Conservation (phyloP, 2,888 invertebrate species). For the Taphrorychus bicolor region DNA sequence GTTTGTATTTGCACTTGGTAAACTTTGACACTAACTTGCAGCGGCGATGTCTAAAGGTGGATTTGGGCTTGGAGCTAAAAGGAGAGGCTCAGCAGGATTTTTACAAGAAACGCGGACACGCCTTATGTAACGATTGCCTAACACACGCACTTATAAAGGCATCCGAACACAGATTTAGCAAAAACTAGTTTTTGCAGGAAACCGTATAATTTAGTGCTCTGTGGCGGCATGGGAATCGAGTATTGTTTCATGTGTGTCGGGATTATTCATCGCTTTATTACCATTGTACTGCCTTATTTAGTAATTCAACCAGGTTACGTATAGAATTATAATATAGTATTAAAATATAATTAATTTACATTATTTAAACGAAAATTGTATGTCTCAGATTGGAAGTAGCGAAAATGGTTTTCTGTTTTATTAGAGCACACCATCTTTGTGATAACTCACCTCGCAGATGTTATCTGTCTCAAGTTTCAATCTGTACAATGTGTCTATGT, state of each 20-base stretch:
- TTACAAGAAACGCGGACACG: background rate
- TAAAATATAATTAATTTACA: constrained; percentile 16
- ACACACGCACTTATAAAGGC: background rate
- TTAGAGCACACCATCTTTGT: too few species aligned
- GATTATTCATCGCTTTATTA: constrained; percentile 9
- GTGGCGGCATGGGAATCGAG: constrained; percentile 15
- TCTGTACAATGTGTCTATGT: too few species aligned
- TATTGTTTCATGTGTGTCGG: constrained; percentile 11
- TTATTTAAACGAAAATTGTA: constrained; percentile 4
- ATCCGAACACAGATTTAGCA: background rate
- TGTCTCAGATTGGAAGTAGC: constrained; percentile 2
- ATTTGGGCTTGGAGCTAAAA: background rate
- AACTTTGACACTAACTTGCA: background rate
- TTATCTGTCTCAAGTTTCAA: too few species aligned
- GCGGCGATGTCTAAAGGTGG: background rate
- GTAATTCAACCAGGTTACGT: constrained; percentile 14
- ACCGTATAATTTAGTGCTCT: background rate
- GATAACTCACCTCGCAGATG: too few species aligned
- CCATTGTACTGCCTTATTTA: constrained; percentile 18
- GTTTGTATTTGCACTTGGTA: background rate
- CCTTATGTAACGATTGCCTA: background rate
- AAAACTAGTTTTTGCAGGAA: constrained; percentile 12
- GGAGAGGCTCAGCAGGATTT: background rate
- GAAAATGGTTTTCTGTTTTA: too few species aligned
- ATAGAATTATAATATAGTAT: constrained; percentile 2